phyloP scores from a whole-genome alignment of 2,113 vertebrate species.

The Sapayoa aenigma region DNA sequence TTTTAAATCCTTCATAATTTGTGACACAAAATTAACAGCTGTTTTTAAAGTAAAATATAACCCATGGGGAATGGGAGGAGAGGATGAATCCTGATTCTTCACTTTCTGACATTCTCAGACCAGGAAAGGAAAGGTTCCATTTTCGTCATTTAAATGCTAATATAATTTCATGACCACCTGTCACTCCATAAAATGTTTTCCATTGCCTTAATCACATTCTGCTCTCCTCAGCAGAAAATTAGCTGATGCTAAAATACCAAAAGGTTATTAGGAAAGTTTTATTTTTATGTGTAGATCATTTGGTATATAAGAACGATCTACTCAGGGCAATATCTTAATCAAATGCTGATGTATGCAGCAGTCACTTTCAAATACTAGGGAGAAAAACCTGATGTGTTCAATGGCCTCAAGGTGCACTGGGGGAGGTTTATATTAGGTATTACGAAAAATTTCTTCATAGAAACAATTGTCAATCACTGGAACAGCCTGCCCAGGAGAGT shows the following conservation, averaged over 20 bases:
- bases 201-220: conserved; percentile 67
- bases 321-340: conserved; percentile 27
- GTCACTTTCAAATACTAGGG: background rate
- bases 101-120: conserved; percentile 60
- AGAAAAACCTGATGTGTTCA: background rate
- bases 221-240: conserved; percentile 72
- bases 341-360: conserved; percentile 32
- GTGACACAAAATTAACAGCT: conserved; percentile 66
- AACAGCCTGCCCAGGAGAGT: background rate
- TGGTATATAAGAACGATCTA: conserved; percentile 21
- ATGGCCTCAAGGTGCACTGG: background rate
- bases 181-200: conserved; percentile 74
- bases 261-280: conserved; percentile 55
- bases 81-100: conserved; percentile 47
- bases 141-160: conserved; percentile 74
- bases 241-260: conserved; percentile 61
- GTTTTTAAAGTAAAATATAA: conserved; percentile 62
- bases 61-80: conserved; percentile 34
- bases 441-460: background rate
- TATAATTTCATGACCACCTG: conserved; percentile 73
- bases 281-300: conserved; percentile 30
- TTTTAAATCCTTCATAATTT: conserved; percentile 49
- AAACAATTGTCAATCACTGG: background rate
- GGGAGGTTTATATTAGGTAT: background rate
- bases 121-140: conserved; percentile 54